Conservation (phyloP, 2,113 vertebrate species). For the Eulacestoma nigropectus region DNA sequence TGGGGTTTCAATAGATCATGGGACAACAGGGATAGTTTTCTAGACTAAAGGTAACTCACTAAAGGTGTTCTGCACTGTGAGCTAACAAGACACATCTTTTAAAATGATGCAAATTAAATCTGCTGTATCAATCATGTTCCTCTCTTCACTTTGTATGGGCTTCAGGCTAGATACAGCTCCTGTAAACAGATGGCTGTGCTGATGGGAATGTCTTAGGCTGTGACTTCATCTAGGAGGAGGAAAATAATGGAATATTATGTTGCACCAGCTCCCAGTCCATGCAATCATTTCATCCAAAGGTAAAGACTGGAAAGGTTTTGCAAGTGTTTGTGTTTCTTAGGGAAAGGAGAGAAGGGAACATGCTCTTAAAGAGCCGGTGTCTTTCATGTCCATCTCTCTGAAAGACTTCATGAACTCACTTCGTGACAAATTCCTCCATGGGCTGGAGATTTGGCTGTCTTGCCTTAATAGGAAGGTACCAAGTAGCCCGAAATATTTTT, state of each 20-base stretch:
- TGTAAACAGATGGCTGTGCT: background rate
- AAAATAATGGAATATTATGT: background rate
- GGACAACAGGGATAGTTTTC: background rate
- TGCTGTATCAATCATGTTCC: background rate
- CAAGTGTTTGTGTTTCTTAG: background rate
- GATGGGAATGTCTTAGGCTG: background rate
- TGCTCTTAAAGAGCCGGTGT: background rate
- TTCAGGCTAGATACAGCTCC: background rate
- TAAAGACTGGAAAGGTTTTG: background rate
- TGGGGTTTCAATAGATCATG: background rate
- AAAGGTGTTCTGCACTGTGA: background rate
- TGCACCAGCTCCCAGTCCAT: background rate
- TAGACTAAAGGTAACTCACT: background rate
- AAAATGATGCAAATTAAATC: background rate
- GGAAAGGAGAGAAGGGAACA: background rate
- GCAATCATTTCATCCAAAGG: background rate
- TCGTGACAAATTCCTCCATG: background rate
- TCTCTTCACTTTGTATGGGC: background rate
- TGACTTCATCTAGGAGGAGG: background rate
- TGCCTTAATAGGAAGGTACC: conserved; percentile 35
- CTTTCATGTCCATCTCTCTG: background rate
- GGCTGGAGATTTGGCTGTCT: background rate
- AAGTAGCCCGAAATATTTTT: background rate
- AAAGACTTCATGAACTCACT: background rate
- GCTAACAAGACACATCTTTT: background rate